These are phyloP conservation scores for Chironomus tentans DNA, from an alignment of 2,888 invertebrate genomes.

Conservation along the genomic window DNA sequence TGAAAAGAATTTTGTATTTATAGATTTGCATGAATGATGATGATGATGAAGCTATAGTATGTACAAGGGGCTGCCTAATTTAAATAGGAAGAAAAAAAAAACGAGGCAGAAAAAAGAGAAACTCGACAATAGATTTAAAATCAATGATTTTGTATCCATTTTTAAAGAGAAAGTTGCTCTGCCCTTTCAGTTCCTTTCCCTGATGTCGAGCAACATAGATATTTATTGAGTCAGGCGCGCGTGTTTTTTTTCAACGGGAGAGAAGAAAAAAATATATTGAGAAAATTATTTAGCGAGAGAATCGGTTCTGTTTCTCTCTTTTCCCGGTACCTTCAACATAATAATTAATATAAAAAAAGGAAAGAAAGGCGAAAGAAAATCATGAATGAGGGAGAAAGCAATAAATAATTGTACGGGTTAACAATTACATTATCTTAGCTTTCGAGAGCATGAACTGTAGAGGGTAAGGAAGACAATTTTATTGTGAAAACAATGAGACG, in stretches of 20 bases:
- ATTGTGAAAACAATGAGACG: no score
- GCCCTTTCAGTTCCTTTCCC: background rate
- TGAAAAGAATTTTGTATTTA: background rate
- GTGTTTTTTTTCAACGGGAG: background rate
- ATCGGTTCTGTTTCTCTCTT: background rate
- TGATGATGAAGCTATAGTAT: no score
- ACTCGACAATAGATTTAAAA: background rate
- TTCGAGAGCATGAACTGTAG: background rate
- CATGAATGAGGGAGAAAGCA: background rate
- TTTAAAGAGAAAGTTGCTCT: background rate
- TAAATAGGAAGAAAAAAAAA: background rate
- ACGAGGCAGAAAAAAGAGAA: background rate
- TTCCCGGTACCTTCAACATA: constrained; percentile 21
- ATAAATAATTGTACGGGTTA: constrained; percentile 20
- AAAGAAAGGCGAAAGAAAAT: background rate
- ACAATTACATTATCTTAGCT: background rate
- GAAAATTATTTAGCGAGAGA: background rate
- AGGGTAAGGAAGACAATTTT: background rate
- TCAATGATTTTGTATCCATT: background rate
- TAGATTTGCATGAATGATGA: no score
- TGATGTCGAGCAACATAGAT: background rate
- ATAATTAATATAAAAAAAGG: background rate
- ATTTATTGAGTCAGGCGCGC: background rate
- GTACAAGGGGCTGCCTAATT: no score
- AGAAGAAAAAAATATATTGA: background rate